phyloP scores from a whole-genome alignment of 2,113 vertebrate species.

The Dipodomys ordii region DNA sequence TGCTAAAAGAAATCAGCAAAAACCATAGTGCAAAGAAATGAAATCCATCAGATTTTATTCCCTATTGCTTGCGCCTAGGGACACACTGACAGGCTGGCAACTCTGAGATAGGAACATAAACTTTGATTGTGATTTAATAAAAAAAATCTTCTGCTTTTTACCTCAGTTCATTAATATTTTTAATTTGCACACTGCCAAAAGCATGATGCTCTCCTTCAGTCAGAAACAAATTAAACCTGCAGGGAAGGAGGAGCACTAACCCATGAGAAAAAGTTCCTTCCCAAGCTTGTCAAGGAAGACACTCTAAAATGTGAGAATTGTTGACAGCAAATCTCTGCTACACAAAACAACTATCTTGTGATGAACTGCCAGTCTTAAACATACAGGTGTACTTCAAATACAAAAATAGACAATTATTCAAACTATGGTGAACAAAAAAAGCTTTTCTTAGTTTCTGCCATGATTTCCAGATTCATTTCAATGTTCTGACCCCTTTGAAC shows the following conservation, averaged over 20 bases:
- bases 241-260: constrained; percentile 64
- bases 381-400: neutral
- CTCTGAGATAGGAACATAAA: constrained; percentile 71
- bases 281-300: constrained; percentile 41
- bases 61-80: constrained; percentile 69
- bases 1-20: constrained; percentile 55
- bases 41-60: constrained; percentile 65
- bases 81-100: constrained; percentile 67
- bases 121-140: constrained; percentile 71
- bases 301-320: constrained; percentile 2
- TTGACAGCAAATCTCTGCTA: constrained; percentile 33
- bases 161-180: constrained; percentile 81
- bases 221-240: constrained; percentile 77
- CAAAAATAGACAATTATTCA: neutral
- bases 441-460: neutral
- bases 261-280: constrained; percentile 39
- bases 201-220: constrained; percentile 66
- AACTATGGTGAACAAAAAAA: neutral
- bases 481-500: neutral
- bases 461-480: neutral
- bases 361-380: neutral
- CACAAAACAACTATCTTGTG: neutral
- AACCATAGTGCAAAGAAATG: constrained; percentile 59
- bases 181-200: constrained; percentile 77
- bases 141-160: constrained; percentile 72